Evolutionary conservation across 2,797 vertebrate genomes (phyloP), one percentile per base, ranked within the genome.

Genomic region (Oceanodroma leucorhoa): DNA sequence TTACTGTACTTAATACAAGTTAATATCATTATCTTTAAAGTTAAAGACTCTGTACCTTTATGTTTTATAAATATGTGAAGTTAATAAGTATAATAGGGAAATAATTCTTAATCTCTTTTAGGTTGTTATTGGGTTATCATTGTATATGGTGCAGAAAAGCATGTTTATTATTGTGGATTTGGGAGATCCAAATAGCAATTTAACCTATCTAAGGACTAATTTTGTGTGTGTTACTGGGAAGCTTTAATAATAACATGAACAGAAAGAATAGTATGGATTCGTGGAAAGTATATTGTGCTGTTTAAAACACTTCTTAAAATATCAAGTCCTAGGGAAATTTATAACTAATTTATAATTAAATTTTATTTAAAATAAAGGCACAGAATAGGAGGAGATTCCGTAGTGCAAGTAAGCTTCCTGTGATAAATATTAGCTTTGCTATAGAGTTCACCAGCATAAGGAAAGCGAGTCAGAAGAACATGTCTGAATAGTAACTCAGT

Each of bases 341-440:
- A 3, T 55, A 60, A 32, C 15, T 58, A 4, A 65, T 61, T 50
- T 62, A 32, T 51, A 43, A 14, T 53, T 81, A 17, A 58, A 1
- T 51, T 87, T 87, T 85, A 71, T 75, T 92, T 87, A 69, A 90
- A 86, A 91, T 80, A 38, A 85, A 92, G 32, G 78, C 93, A 36
- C 14, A 32, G 55, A 30, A 36, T 14, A 65, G 22, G 67, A 69
- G 38, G 40, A 70, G 43, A 64, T 53, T 60, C 62, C 46, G 32
- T 55, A 65, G 73, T 48, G 29, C 24, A 45, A n/a, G 36, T 20
- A 70, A 64, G 34, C 38, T 58, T 46, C 29, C 38, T 15, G 23
- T 58, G 36, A 55, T 57, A 67, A 67, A 82, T 87, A 50, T 6
- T 77, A 10, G 65, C 27, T 77, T 79, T 81, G 83, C 36, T 79